Evolutionary conservation across 2,113 vertebrate species (phyloP).

Genomic region (Ameiurus melas): DNA sequence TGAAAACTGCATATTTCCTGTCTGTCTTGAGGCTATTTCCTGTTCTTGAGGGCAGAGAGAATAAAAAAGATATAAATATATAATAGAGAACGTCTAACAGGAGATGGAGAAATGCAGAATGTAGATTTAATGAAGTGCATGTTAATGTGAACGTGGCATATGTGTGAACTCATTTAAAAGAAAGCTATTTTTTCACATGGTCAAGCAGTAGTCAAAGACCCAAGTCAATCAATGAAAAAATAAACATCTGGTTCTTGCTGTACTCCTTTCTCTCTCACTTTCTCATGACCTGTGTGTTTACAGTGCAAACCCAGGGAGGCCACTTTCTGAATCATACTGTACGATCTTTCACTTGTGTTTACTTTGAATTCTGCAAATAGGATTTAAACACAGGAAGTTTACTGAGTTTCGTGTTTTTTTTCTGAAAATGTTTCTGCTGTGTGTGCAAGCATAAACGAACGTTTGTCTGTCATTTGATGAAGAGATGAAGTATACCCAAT

Average conservation of each 20-base stretch:
- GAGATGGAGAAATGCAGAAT: neutral
- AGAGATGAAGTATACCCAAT: neutral
- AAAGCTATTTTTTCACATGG: neutral
- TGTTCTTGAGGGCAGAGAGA: neutral
- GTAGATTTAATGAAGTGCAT: neutral
- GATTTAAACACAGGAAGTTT: neutral
- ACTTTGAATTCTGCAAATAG: slow-evolving; percentile 33
- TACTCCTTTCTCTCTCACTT: slow-evolving; percentile 22
- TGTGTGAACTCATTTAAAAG: neutral
- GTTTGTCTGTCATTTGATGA: neutral
- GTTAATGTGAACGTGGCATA: neutral
- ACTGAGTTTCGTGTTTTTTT: neutral
- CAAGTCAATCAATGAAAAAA: neutral
- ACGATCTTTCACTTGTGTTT: slow-evolving; percentile 15
- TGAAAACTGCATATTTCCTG: slow-evolving; percentile 14
- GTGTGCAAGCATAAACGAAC: neutral
- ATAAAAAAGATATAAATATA: slow-evolving; percentile 1
- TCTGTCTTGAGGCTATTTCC: slow-evolving; percentile 17
- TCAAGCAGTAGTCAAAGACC: neutral
- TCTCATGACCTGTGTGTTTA: slow-evolving; percentile 44
- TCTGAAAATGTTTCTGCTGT: neutral
- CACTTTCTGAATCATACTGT: neutral
- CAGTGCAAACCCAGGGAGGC: slow-evolving; percentile 37
- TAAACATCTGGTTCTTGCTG: slow-evolving; percentile 29
- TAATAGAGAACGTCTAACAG: neutral